Percentiles rank a stretch among this genome's conserved stretches.
phyloP scores from a whole-genome alignment of 2,797 vertebrate genomes.

The Rhadinocentrus ornatus region DNA sequence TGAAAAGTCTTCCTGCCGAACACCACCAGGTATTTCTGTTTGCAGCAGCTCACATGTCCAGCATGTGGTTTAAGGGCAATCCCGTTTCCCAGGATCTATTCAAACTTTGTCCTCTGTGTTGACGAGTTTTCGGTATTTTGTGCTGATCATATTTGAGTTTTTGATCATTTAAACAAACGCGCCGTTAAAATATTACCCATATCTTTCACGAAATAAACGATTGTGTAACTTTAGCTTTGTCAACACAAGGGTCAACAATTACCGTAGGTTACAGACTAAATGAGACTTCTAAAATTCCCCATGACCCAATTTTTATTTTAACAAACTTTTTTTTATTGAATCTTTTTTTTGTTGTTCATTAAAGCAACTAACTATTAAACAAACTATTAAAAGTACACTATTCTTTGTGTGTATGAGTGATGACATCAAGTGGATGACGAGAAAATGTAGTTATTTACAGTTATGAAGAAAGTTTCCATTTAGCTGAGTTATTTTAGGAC shows the following conservation, averaged over 20 bases:
- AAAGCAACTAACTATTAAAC: too few species aligned
- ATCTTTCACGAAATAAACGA: background rate
- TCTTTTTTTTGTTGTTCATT: too few species aligned
- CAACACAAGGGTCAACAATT: background rate
- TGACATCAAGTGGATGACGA: too few species aligned
- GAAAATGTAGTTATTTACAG: too few species aligned
- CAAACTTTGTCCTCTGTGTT: background rate
- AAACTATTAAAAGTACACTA: too few species aligned
- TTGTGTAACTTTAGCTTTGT: background rate
- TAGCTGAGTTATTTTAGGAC: too few species aligned
- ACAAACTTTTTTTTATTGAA: too few species aligned
- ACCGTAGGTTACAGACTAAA: slow-evolving; percentile 23
- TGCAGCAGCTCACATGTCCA: background rate
- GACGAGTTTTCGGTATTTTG: background rate
- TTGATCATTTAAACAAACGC: background rate
- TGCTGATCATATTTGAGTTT: background rate
- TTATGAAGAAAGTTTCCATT: too few species aligned
- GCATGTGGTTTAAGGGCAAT: background rate
- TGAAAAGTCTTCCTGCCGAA: slow-evolving; percentile 76
- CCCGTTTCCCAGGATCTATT: accelerated
- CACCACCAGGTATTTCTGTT: slow-evolving; percentile 80
- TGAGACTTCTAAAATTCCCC: background rate
- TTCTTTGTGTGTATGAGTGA: too few species aligned
- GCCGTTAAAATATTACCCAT: background rate
- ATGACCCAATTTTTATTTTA: too few species aligned